Evolutionary conservation across 2,797 vertebrate species (phyloP), one percentile per base, ranked within the genome.

Genomic region (Siniperca undulata): DNA sequence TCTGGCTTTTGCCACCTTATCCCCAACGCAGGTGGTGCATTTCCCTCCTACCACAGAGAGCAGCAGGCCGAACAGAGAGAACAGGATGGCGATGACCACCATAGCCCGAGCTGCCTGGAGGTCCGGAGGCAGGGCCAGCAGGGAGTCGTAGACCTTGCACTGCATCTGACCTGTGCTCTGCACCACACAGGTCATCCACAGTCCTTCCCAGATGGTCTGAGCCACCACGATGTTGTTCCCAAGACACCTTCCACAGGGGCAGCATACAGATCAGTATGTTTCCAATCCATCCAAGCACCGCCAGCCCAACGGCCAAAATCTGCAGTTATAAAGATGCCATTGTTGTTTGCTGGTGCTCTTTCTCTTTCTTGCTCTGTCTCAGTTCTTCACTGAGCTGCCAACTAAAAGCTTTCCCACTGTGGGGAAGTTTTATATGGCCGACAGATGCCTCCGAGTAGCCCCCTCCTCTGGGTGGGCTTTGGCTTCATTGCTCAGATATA

Each of bases 21-120:
- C 95, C 22, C 93, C 93, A 2, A 96, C 64, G n/a, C 96, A 97
- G 68, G 94, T 97, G 74, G 96, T 96, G 62, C 95, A 97, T 81
- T 96, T 96, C 22, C 95, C 96, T 7, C 96, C 96, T 0, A 94
- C 95, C 3, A 96, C 93, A 12, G 96, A 95, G n/a, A 96, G 86
- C 77, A 96, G 84, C 55, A 97, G 71, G 46, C 94, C 96, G 0
- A 96, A 86, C 48, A 96, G 80, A 9, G 93, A 94, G 62, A 96
- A 22, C 3, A 96, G 91, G 65, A 97, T 95, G 44, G 93, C 76
- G 24, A 96, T 80, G 74, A 96, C 90, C 2, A 94, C 89, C 93
- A 96, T 94, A 38, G 94, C 95, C 9, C 95, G 92, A 2, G 94
- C 95, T 0, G 93, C 95, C 77, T 95, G 95, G 19, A 95, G 92